Evolutionary conservation across 2,113 vertebrate genomes (phyloP).

Genomic region (Muntiacus reevesi): DNA sequence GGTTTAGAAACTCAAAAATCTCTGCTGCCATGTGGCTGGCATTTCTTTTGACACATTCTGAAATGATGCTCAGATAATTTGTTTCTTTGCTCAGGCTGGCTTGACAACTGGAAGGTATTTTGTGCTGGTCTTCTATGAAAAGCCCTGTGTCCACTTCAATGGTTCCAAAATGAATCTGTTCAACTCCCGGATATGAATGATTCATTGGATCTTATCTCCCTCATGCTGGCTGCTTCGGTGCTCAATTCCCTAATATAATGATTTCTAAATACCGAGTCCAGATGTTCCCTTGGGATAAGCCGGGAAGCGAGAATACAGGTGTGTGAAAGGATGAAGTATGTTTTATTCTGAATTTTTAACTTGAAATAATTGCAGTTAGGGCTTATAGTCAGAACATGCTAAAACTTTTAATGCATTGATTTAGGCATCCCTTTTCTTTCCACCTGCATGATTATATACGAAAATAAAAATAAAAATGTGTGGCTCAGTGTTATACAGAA

Average conservation of each 20-base stretch:
- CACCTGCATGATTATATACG: not conserved
- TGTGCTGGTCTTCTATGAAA: slow-evolving; percentile 16
- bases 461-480: not conserved
- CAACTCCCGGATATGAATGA: not conserved
- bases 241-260: not conserved
- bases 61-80: slow-evolving; percentile 56
- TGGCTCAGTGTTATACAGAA: not conserved
- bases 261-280: slow-evolving; percentile 30
- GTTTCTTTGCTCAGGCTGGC: slow-evolving; percentile 16
- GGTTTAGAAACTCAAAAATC: slow-evolving; percentile 11
- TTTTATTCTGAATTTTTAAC: slow-evolving; percentile 25
- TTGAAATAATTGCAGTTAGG: not conserved
- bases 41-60: slow-evolving; percentile 56
- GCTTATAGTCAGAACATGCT: not conserved
- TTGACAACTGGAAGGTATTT: slow-evolving; percentile 38
- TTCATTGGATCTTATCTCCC: not conserved
- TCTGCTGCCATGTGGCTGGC: not conserved
- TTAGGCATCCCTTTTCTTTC: not conserved
- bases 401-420: not conserved
- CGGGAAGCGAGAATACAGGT: not conserved
- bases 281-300: slow-evolving; percentile 41
- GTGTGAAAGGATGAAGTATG: not conserved
- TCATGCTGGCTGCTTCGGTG: not conserved
- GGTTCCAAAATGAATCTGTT: not conserved
- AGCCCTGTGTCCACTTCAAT: not conserved